A percentile compares a stretch with the other conserved stretches of the same genome.
phyloP scores from a whole-genome alignment of 2,797 vertebrate species.

The Myotis findleyi region DNA sequence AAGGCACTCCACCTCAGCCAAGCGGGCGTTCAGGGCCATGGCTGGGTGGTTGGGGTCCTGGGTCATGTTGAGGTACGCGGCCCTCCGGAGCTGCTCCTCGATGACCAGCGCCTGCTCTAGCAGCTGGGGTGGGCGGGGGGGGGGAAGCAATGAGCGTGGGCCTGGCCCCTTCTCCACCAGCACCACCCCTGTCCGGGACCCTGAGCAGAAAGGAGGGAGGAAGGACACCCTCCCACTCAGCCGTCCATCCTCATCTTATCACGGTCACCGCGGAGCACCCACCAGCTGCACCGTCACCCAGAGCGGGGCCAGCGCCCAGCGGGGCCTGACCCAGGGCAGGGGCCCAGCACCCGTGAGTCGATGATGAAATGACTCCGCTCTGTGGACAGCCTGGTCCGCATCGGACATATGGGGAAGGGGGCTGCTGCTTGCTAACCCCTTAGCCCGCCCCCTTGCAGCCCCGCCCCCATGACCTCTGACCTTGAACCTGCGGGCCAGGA shows the following conservation, averaged over 20 bases:
- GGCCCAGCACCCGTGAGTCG: accelerated
- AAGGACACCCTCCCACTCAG: accelerated
- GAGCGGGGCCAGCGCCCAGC: accelerated
- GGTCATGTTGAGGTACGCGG: slow-evolving; percentile 98
- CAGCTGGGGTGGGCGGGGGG: slow-evolving; percentile 85
- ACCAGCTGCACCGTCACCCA: background rate
- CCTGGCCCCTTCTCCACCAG: background rate
- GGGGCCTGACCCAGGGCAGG: background rate
- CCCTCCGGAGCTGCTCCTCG: slow-evolving; percentile 96
- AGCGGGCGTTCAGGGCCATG: slow-evolving; percentile 97
- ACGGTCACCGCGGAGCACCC: background rate
- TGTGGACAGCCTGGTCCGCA: background rate
- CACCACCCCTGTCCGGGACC: background rate
- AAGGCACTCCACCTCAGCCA: slow-evolving; percentile 98
- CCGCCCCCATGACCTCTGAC: slow-evolving; percentile 73
- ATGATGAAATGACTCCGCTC: background rate
- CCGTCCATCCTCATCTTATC: background rate
- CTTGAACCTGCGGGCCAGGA: slow-evolving; percentile 98
- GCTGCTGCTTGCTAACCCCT: accelerated
- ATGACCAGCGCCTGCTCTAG: slow-evolving; percentile 99
- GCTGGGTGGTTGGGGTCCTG: slow-evolving; percentile 97
- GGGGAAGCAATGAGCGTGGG: accelerated
- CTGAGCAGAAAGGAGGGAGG: background rate
- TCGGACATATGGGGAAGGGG: accelerated
- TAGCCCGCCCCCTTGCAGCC: accelerated